Evolutionary conservation across 2,113 vertebrate species (phyloP).

Genomic region (Camarhynchus parvulus): DNA sequence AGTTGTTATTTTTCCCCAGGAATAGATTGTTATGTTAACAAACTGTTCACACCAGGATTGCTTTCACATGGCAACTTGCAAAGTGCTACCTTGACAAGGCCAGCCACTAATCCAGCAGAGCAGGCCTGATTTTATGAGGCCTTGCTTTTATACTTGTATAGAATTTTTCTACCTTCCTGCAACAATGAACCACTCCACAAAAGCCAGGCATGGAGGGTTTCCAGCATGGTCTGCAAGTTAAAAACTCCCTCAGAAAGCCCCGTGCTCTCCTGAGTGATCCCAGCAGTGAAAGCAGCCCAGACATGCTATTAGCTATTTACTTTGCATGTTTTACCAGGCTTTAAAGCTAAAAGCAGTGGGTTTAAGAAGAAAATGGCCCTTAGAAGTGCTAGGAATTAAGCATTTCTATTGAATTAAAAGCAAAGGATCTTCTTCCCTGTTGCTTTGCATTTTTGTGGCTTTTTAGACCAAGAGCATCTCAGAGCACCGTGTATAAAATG

Average conservation of each 20-base stretch:
- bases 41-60: background rate
- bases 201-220: background rate
- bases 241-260: background rate
- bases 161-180: background rate
- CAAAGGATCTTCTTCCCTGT: background rate
- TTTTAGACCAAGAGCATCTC: background rate
- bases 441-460: background rate
- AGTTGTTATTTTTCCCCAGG: background rate
- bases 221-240: background rate
- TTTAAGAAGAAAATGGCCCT: background rate
- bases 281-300: background rate
- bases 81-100: background rate
- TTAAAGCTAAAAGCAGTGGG: background rate
- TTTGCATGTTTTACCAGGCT: background rate
- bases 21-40: background rate
- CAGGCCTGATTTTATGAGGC: background rate
- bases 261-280: background rate
- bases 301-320: background rate
- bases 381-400: background rate
- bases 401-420: background rate
- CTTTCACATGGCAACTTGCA: background rate
- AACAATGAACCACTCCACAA: background rate
- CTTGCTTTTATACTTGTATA: background rate
- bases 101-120: background rate
- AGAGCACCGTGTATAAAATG: fast-evolving